Evolutionary conservation across 1,140 invertebrate genomes (phyloP), one percentile per base, ranked within the genome.

Genomic region (Drosophila elegans): DNA sequence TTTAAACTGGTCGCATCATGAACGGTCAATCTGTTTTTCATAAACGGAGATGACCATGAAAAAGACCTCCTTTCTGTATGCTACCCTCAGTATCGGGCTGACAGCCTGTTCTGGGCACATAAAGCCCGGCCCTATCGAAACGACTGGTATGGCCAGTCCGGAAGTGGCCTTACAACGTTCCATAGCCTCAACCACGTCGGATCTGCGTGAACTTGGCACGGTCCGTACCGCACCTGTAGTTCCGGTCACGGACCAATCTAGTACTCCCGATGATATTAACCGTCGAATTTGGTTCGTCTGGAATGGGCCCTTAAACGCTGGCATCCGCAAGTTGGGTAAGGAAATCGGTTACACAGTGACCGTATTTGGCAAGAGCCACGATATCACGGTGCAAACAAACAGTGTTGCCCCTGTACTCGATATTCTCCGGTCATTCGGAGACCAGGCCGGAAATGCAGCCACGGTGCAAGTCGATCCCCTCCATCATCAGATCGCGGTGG

Each of bases 1-100:
- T 39, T 39, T 39, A 39, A 39, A 39, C 38, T 39, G 38, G 38
- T 39, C 38, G 38, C 38, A 39, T 39, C 38, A 39, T 39, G 38
- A 39, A 39, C 38, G 38, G 38, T 39, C 38, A 39, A 4, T 39
- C 38, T 39, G 38, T 39, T 39, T 39, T 39, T 39, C 38, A 39
- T 39, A 39, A 39, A 39, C 38, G 38, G 38, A 39, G 38, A 39
- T 39, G 38, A 39, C 38, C 38, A 39, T 39, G 38, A 39, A 39
- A 39, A 39, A 39, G 38, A 39, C 38, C 38, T 39, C 38, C 38
- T 39, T 39, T 39, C 38, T 39, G 38, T 39, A 39, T 39, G 38
- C 38, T 39, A 39, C 38, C 38, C 38, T 39, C 38, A 39, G 38
- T 39, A 39, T 39, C 38, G 38, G 38, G 38, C 38, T 39, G 5